These are phyloP conservation scores for Bembecia ichneumoniformis DNA, from an alignment of 2,888 invertebrate genomes.

Conservation along the genomic window DNA sequence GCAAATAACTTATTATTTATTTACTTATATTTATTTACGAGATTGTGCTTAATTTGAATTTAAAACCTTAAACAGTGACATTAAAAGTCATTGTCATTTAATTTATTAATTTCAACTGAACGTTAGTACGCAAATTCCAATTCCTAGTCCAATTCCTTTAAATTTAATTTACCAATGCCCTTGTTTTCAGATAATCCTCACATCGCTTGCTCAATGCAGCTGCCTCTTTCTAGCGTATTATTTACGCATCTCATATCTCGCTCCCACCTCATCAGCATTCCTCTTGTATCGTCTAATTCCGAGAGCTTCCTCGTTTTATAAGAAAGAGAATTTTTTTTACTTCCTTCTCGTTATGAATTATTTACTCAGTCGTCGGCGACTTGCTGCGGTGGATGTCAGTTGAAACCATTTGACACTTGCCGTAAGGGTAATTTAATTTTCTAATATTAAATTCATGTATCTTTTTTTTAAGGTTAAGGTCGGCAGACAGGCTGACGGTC, in stretches of 20 bases:
- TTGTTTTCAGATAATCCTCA: neutral
- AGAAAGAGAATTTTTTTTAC: constrained; percentile 8
- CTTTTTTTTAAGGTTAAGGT: too few relatives aligned
- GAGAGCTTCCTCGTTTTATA: constrained; percentile 5
- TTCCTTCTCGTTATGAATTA: neutral
- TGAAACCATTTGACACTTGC: too few relatives aligned
- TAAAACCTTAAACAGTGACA: too few relatives aligned
- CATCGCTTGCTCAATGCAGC: neutral
- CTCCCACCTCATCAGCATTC: constrained; percentile 7
- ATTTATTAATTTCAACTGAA: neutral
- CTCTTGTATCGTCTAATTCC: constrained; percentile 4
- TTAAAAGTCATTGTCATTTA: neutral
- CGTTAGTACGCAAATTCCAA: too few relatives aligned
- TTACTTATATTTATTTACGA: too few relatives aligned
- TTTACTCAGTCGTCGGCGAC: constrained; percentile 2
- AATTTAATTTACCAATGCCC: neutral
- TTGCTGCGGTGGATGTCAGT: neutral
- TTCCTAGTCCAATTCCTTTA: too few relatives aligned
- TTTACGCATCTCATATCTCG: neutral
- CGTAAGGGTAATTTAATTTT: too few relatives aligned
- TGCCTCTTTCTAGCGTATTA: neutral
- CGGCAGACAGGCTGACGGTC: too few relatives aligned
- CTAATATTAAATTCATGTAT: too few relatives aligned
- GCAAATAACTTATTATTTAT: too few relatives aligned
- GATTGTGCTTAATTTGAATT: too few relatives aligned